Evolutionary conservation across 2,113 vertebrate species (phyloP).

Genomic region (Chionomys nivalis): DNA sequence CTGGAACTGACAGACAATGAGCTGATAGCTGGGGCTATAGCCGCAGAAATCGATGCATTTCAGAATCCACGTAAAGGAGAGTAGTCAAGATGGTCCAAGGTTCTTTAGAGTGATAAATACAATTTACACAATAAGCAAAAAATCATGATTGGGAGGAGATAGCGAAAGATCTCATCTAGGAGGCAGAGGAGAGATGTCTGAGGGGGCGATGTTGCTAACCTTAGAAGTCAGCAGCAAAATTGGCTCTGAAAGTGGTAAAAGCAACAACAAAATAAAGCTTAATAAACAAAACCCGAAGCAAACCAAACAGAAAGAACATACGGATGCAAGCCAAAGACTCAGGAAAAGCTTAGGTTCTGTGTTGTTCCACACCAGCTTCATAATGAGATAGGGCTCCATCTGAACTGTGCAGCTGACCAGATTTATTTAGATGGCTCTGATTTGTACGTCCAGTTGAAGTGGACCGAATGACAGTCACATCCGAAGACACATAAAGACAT

Average conservation of each 20-base stretch:
- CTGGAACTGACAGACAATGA: slow-evolving; percentile 83
- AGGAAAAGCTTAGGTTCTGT: neutral
- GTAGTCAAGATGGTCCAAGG: slow-evolving; percentile 74
- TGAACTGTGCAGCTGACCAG: neutral
- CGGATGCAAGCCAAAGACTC: neutral
- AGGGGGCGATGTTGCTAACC: slow-evolving; percentile 30
- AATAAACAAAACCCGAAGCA: neutral
- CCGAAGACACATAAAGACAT: neutral
- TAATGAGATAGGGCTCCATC: neutral
- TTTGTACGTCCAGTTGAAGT: neutral
- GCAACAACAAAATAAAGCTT: neutral
- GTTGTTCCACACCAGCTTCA: neutral
- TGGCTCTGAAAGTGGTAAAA: slow-evolving; percentile 63
- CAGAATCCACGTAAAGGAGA: slow-evolving; percentile 79
- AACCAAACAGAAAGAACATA: neutral
- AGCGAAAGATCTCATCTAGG: slow-evolving; percentile 57
- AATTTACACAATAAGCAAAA: slow-evolving; percentile 64
- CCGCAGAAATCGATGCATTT: slow-evolving; percentile 82
- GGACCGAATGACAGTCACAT: neutral
- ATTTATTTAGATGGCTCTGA: neutral
- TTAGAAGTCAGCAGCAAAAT: slow-evolving; percentile 68
- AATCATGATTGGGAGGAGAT: slow-evolving; percentile 66
- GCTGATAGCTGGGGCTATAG: slow-evolving; percentile 77
- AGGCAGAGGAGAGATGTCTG: slow-evolving; percentile 63
- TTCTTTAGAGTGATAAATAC: slow-evolving; percentile 81